Percentiles rank a stretch among this genome's conserved stretches.
Evolutionary conservation across 37 sponge, comb jelly and placozoan genomes (phyloP).

Genomic region (Crambe crambe): DNA sequence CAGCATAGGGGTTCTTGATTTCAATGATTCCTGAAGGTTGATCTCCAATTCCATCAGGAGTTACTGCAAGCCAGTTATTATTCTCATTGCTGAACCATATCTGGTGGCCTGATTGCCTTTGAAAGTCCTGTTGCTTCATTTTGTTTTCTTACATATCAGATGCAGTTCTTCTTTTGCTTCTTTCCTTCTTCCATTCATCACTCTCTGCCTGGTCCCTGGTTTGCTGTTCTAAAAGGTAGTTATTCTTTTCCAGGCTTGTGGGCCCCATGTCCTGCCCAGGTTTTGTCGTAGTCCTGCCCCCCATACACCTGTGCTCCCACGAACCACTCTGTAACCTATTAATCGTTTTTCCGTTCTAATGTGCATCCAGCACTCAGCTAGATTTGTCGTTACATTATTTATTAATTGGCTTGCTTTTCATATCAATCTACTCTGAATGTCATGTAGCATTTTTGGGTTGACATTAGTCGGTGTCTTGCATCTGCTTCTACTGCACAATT

Average conservation of each 20-base stretch:
- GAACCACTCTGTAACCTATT: conserved; percentile 33
- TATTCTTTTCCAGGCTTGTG: background rate
- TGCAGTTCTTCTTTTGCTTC: conserved; percentile 25
- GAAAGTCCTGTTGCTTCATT: too few relatives aligned
- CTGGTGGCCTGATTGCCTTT: too few relatives aligned
- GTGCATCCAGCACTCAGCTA: background rate
- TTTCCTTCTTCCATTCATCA: conserved; percentile 24
- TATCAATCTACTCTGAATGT: too few relatives aligned
- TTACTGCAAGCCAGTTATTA: background rate
- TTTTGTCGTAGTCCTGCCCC: conserved; percentile 36
- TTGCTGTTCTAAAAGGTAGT: background rate
- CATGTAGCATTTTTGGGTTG: background rate
- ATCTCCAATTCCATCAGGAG: too few relatives aligned
- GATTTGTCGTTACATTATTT: background rate
- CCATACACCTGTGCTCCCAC: conserved; percentile 29
- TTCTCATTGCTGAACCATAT: background rate
- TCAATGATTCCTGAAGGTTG: too few relatives aligned
- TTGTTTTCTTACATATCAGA: too few relatives aligned
- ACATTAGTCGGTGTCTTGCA: conserved; percentile 2
- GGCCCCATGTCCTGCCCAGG: conserved; percentile 12
- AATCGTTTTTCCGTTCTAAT: conserved; percentile 1
- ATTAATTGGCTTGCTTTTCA: background rate
- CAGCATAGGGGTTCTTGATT: too few relatives aligned
- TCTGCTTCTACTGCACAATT: too few relatives aligned
- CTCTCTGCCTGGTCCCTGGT: background rate